Evolutionary conservation across 92 coral and sea anemone species (phyloP).

Genomic region (Micromussa lordhowensis): DNA sequence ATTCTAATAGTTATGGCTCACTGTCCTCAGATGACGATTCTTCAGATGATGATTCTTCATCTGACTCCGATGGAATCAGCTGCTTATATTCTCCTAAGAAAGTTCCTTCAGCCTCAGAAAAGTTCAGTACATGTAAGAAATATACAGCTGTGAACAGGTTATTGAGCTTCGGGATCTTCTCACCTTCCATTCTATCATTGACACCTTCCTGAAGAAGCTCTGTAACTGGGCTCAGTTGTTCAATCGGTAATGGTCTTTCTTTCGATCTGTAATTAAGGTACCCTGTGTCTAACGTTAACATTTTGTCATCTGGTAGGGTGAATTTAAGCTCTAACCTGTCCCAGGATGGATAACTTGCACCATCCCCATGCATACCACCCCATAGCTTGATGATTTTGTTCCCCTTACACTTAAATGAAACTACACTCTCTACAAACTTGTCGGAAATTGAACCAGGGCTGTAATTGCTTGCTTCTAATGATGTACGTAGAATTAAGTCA

Average conservation of each 20-base stretch:
- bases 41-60: neutral
- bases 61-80: neutral
- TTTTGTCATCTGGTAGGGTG: constrained; percentile 36
- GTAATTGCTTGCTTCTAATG: constrained; percentile 30
- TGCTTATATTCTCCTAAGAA: neutral
- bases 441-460: constrained; percentile 29
- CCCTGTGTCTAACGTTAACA: constrained; percentile 13
- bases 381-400: constrained; percentile 18
- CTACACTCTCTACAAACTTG: constrained; percentile 37
- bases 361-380: constrained; percentile 43
- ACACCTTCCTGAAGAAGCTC: constrained; percentile 47
- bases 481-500: constrained; percentile 43
- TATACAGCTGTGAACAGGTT: constrained; percentile 47
- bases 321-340: constrained; percentile 29
- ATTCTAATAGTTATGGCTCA: neutral
- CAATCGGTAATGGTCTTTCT: constrained; percentile 20
- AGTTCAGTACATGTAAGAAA: constrained; percentile 50
- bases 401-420: constrained; percentile 19
- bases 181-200: constrained; percentile 22
- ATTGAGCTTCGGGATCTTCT: constrained; percentile 29
- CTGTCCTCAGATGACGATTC: neutral
- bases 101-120: neutral
- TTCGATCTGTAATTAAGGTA: neutral
- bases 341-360: constrained; percentile 35
- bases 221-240: constrained; percentile 53